A percentile compares a stretch with the other conserved stretches of the same genome.
phyloP scores from a whole-genome alignment of 1,140 invertebrate species.

The Drosophila tani region DNA sequence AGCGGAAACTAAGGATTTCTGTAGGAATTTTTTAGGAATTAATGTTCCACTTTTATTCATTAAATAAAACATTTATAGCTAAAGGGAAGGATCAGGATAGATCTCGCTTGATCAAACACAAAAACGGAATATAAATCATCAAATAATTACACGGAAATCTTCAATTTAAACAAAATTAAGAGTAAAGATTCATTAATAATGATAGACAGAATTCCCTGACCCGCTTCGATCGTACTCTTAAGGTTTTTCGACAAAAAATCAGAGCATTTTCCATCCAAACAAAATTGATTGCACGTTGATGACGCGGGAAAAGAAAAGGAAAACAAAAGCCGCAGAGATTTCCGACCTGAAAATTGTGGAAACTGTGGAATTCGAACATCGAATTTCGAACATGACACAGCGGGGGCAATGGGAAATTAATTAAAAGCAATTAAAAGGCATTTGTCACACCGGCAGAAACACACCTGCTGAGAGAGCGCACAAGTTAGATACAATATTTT shows the following conservation, averaged over 20 bases:
- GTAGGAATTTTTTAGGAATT: too few species aligned
- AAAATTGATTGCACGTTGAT: conserved; percentile 35
- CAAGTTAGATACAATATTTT: neutral
- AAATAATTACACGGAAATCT: too few species aligned
- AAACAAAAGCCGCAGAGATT: conserved; percentile 23
- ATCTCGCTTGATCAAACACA: too few species aligned
- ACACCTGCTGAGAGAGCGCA: conserved; percentile 38
- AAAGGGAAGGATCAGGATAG: too few species aligned
- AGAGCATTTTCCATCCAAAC: neutral
- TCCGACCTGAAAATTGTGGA: conserved; percentile 27
- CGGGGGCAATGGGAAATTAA: conserved; percentile 53
- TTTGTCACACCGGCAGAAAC: conserved; percentile 58
- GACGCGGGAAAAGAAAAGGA: conserved; percentile 30
- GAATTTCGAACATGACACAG: conserved; percentile 46
- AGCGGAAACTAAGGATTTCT: neutral
- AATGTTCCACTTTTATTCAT: neutral
- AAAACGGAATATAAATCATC: too few species aligned
- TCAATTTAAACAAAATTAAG: too few species aligned
- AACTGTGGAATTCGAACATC: conserved; percentile 2
- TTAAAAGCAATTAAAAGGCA: conserved; percentile 69
- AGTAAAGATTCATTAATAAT: neutral
- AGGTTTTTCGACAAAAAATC: neutral
- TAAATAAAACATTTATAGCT: neutral
- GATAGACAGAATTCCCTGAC: neutral
- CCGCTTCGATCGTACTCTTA: neutral